Percentiles rank a stretch among this genome's conserved stretches.
Conservation (phyloP, 2,797 vertebrate species). For the Microctenopoma lineatum region DNA sequence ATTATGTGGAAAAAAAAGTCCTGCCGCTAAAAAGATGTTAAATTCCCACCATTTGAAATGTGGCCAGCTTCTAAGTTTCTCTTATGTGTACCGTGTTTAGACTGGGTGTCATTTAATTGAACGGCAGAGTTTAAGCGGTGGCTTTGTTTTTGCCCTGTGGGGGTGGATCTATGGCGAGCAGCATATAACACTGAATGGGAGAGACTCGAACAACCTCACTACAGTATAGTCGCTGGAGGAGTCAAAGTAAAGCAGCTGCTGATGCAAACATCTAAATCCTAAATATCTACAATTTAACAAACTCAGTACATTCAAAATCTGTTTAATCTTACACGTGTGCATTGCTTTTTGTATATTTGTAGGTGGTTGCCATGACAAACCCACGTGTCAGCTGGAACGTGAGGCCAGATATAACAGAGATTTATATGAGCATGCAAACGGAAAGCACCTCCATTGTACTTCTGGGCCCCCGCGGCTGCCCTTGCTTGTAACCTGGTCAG, state of each 20-base stretch:
- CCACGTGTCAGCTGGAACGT: constrained; percentile 55
- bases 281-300: neutral
- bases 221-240: neutral
- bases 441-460: constrained; percentile 15
- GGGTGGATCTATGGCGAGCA: constrained; percentile 57
- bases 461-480: constrained; percentile 21
- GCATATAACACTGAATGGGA: constrained; percentile 50
- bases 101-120: constrained; percentile 49
- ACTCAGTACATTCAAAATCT: neutral
- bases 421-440: constrained; percentile 43
- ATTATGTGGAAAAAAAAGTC: constrained; percentile 1
- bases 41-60: constrained; percentile 37
- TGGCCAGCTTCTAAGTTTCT: constrained; percentile 32
- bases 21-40: constrained; percentile 33
- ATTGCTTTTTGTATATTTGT: constrained; percentile 32
- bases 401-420: constrained; percentile 57
- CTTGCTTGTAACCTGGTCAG: constrained; percentile 36
- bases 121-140: constrained; percentile 52
- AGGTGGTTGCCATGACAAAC: constrained; percentile 51
- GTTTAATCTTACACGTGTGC: neutral
- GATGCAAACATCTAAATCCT: neutral
- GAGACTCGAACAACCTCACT: constrained; percentile 26
- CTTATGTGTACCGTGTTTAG: constrained; percentile 45
- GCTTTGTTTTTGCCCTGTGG: constrained; percentile 41
- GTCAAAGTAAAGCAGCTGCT: neutral